These are phyloP conservation scores for Acromyrmex heyeri DNA, from an alignment of 1,140 invertebrate species.

Conservation along the genomic window DNA sequence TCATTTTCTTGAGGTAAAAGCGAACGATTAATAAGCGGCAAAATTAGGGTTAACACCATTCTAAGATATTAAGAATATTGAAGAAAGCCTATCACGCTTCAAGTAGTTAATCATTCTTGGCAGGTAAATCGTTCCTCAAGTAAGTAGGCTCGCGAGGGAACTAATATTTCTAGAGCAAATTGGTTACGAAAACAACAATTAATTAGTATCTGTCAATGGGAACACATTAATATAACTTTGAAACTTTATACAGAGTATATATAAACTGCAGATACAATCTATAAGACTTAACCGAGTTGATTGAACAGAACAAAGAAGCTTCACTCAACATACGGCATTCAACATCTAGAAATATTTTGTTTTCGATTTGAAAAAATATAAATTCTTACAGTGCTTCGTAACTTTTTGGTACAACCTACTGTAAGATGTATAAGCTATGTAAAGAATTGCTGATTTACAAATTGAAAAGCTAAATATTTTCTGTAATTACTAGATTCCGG, in stretches of 20 bases:
- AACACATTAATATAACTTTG: slow-evolving; percentile 3
- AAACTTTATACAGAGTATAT: not conserved
- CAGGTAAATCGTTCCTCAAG: slow-evolving; percentile 52
- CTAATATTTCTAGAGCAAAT: slow-evolving; percentile 49
- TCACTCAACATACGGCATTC: not conserved
- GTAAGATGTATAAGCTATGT: not conserved
- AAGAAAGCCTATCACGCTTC: slow-evolving; percentile 1
- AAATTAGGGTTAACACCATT: slow-evolving; percentile 29
- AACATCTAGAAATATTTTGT: not conserved
- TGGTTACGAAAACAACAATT: slow-evolving; percentile 46
- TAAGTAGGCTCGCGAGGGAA: slow-evolving; percentile 25
- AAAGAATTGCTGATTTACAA: not conserved
- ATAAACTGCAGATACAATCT: not conserved
- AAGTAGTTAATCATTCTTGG: slow-evolving; percentile 54
- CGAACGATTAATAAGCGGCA: slow-evolving; percentile 16
- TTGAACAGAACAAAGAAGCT: not conserved
- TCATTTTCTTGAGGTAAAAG: slow-evolving; percentile 14
- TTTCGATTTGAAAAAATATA: not conserved
- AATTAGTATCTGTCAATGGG: slow-evolving; percentile 16
- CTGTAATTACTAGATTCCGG: slow-evolving; percentile 24
- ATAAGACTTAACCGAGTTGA: not conserved
- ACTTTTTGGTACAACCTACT: not conserved
- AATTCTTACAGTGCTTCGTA: not conserved
- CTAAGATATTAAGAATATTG: slow-evolving; percentile 31
- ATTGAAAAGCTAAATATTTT: slow-evolving; percentile 8